These are phyloP conservation scores for Halictus rubicundus DNA, from an alignment of 1,140 invertebrate genomes.

Conservation along the genomic window DNA sequence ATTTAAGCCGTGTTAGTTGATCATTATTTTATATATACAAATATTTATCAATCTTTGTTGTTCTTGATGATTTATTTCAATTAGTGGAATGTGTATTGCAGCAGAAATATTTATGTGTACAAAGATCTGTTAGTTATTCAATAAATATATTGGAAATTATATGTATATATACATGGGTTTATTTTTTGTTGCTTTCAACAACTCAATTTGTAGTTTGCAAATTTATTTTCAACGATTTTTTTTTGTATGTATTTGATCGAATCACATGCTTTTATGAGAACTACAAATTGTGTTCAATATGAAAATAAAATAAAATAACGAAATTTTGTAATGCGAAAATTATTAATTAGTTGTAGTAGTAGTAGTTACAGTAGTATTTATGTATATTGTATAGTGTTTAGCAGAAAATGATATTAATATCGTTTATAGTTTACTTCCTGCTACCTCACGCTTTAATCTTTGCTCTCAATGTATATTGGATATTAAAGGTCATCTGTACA, in stretches of 20 bases:
- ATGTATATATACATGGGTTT: no score
- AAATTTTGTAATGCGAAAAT: no score
- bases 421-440: neutral
- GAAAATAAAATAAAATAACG: no score
- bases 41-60: neutral
- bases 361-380: no score
- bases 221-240: no score
- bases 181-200: no score
- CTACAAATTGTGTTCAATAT: no score
- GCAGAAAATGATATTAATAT: neutral
- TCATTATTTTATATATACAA: neutral
- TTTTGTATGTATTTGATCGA: no score
- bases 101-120: neutral
- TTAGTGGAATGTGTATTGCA: neutral
- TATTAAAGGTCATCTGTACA: constrained; percentile 17
- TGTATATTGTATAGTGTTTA: neutral
- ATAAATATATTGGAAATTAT: neutral
- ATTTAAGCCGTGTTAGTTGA: neutral
- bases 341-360: neutral
- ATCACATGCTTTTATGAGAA: no score
- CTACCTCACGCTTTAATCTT: neutral
- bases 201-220: no score
- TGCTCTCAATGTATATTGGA: neutral
- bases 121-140: neutral
- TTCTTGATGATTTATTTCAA: neutral